Conservation (phyloP, 2,888 invertebrate genomes). For the Chelonus formosanus region DNA sequence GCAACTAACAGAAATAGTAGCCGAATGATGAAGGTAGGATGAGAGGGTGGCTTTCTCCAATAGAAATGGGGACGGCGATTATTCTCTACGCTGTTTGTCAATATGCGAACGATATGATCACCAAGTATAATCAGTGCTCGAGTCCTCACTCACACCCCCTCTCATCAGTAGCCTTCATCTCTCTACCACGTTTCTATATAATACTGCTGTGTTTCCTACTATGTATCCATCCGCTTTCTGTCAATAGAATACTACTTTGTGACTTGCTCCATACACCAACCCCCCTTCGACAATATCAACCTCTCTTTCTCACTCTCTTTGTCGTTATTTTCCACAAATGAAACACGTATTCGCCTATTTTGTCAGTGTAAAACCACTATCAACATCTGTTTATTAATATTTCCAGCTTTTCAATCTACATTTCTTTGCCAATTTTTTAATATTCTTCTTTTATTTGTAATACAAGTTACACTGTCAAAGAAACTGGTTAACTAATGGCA, state of each 20-base stretch:
- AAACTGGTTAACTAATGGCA: too few relatives aligned
- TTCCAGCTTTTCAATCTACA: constrained; percentile 17
- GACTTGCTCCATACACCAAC: constrained; percentile 24
- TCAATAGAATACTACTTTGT: constrained; percentile 57
- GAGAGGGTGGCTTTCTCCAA: not conserved
- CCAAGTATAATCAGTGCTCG: constrained; percentile 59
- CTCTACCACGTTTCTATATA: not conserved
- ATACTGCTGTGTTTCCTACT: not conserved
- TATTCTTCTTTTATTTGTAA: constrained; percentile 5
- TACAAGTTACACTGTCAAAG: too few relatives aligned
- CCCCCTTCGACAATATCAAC: not conserved
- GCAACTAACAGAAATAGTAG: too few relatives aligned
- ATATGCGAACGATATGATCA: constrained; percentile 61
- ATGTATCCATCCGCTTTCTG: constrained; percentile 43
- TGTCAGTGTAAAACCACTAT: constrained; percentile 18
- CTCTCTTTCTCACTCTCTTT: not conserved
- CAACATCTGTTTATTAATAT: constrained; percentile 12
- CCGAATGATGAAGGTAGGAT: too few relatives aligned
- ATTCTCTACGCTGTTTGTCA: constrained; percentile 60
- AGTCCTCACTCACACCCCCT: not conserved
- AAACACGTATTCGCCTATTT: constrained; percentile 11
- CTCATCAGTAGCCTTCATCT: not conserved
- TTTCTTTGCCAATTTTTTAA: constrained; percentile 17
- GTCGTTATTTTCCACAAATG: constrained; percentile 15
- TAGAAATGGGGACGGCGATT: constrained; percentile 47